phyloP scores from a whole-genome alignment of 2,113 vertebrate genomes.

The Entelurus aequoreus region DNA sequence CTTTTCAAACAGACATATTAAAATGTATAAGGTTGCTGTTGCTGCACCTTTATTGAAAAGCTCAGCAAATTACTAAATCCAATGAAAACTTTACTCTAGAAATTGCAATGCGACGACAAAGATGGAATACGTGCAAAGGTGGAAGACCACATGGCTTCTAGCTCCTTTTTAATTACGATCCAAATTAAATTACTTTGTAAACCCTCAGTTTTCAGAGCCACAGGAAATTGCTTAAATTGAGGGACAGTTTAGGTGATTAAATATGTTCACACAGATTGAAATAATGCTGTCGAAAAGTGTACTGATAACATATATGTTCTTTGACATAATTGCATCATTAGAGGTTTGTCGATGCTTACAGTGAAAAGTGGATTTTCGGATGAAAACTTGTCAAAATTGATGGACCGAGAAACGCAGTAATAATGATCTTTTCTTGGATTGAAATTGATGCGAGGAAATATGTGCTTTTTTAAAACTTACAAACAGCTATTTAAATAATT shows the following conservation, averaged over 20 bases:
- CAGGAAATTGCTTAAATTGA: constrained; percentile 47
- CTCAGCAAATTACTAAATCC: constrained; percentile 38
- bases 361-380: too few relatives aligned
- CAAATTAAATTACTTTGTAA: constrained; percentile 67
- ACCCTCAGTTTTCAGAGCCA: constrained; percentile 48
- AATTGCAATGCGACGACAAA: constrained; percentile 48
- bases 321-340: too few relatives aligned
- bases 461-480: too few relatives aligned
- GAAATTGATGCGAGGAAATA: too few relatives aligned
- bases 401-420: too few relatives aligned
- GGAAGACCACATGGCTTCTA: constrained; percentile 60
- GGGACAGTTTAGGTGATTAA: constrained; percentile 58
- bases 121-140: constrained; percentile 51
- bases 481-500: too few relatives aligned
- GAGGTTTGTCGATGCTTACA: too few relatives aligned
- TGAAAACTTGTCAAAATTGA: too few relatives aligned
- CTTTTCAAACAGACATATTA: constrained; percentile 44
- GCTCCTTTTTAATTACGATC: constrained; percentile 66
- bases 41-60: constrained; percentile 33
- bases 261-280: constrained; percentile 42
- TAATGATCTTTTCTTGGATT: too few relatives aligned
- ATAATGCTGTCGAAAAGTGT: background rate
- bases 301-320: too few relatives aligned
- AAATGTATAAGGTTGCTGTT: constrained; percentile 30
- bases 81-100: constrained; percentile 42